These are phyloP conservation scores for Lycocorax pyrrhopterus DNA, from an alignment of 2,113 vertebrate species.

Conservation along the genomic window DNA sequence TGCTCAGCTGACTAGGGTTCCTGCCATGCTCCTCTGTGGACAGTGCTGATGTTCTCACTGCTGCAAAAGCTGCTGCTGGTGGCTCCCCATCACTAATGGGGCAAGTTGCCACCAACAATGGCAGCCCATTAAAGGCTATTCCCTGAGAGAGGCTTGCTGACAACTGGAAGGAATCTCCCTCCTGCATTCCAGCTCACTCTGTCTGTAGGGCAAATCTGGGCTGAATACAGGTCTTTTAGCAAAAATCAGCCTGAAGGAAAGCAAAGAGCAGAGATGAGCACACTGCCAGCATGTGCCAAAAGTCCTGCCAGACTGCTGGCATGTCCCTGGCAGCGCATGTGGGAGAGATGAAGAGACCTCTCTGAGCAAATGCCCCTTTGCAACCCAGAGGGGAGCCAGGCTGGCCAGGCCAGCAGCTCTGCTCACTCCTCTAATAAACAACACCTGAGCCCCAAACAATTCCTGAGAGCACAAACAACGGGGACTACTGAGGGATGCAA, in stretches of 20 bases:
- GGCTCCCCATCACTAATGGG: background rate
- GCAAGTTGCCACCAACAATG: background rate
- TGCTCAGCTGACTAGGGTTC: background rate
- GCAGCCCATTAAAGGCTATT: background rate
- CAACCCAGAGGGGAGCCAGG: background rate
- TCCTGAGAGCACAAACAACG: background rate
- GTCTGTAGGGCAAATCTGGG: background rate
- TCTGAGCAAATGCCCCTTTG: background rate
- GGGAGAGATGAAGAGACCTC: background rate
- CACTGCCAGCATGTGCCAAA: background rate
- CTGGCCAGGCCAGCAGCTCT: background rate
- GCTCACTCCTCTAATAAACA: background rate
- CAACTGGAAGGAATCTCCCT: background rate
- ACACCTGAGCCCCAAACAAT: background rate
- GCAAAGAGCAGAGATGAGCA: background rate
- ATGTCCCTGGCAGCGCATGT: background rate
- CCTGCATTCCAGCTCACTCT: background rate
- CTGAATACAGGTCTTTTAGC: background rate
- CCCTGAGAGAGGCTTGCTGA: background rate
- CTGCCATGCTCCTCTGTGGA: background rate
- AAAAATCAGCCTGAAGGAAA: background rate
- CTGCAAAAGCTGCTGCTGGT: background rate
- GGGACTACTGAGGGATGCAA: background rate
- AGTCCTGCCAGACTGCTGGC: background rate
- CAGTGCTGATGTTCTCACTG: background rate